These are phyloP conservation scores for Hedya salicella DNA, from an alignment of 2,888 invertebrate species.

Conservation along the genomic window DNA sequence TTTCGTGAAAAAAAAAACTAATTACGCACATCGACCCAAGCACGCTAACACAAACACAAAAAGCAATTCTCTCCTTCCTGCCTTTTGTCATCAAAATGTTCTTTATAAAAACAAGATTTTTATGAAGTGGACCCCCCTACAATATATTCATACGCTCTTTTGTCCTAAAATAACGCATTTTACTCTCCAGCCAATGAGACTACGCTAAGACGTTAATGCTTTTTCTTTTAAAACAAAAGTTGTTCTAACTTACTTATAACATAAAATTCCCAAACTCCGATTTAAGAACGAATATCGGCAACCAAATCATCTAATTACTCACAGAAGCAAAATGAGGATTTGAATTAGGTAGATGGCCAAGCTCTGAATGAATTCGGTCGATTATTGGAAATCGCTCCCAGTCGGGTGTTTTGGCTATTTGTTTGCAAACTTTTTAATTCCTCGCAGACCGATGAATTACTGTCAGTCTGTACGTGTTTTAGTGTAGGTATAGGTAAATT, in stretches of 20 bases:
- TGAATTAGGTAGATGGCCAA: slow-evolving; percentile 47
- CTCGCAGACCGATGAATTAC: slow-evolving; percentile 50
- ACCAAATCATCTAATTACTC: slow-evolving; percentile 53
- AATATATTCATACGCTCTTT: not conserved
- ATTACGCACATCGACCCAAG: no score
- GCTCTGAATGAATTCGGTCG: slow-evolving; percentile 57
- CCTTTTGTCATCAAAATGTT: no score
- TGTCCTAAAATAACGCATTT: slow-evolving; percentile 16
- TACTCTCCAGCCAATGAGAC: slow-evolving; percentile 16
- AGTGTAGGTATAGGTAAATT: slow-evolving; percentile 3
- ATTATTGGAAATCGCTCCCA: slow-evolving; percentile 58
- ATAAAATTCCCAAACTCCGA: slow-evolving; percentile 26
- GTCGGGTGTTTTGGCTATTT: slow-evolving; percentile 53
- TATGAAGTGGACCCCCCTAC: no score
- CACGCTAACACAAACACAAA: no score
- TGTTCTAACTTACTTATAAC: slow-evolving; percentile 22
- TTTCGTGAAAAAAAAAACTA: no score
- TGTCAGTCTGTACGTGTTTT: slow-evolving; percentile 20
- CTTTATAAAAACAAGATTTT: no score
- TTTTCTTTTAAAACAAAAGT: slow-evolving; percentile 42
- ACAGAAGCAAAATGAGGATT: slow-evolving; percentile 48
- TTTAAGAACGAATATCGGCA: slow-evolving; percentile 44
- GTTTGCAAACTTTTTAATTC: slow-evolving; percentile 58
- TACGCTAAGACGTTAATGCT: slow-evolving; percentile 32
- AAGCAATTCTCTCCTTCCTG: no score